Conservation (phyloP, 2,113 vertebrate genomes). For the Neogobius melanostomus region DNA sequence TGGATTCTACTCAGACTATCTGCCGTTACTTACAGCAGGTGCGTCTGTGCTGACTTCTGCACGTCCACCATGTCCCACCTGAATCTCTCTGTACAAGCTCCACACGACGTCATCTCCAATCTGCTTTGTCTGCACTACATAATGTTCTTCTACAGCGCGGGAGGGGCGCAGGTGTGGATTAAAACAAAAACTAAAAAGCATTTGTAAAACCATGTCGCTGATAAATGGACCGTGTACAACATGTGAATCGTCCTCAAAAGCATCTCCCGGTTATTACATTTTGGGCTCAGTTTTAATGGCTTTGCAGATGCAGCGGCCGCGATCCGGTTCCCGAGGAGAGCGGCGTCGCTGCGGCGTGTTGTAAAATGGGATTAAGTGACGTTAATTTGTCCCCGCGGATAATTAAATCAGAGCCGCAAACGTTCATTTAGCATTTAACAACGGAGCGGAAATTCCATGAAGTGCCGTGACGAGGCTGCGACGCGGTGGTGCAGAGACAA, state of each 20-base stretch:
- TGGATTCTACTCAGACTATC: background rate
- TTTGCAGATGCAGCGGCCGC: background rate
- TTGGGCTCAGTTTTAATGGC: background rate
- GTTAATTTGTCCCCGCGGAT: conserved; percentile 17
- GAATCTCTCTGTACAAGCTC: conserved; percentile 36
- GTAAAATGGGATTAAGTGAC: conserved; percentile 19
- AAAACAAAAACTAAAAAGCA: background rate
- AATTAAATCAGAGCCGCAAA: conserved; percentile 28
- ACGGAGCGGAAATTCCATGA: conserved; percentile 5
- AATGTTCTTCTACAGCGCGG: conserved; percentile 3
- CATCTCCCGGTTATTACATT: background rate
- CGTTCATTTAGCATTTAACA: conserved; percentile 8
- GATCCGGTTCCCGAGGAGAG: background rate
- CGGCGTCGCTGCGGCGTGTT: conserved; percentile 6
- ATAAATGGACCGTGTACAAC: conserved; percentile 19
- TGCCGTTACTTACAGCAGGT: background rate
- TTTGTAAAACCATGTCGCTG: conserved; percentile 21
- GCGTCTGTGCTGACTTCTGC: background rate
- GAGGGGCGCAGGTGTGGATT: conserved; percentile 40
- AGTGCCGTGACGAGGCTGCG: background rate
- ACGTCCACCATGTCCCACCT: conserved; percentile 34
- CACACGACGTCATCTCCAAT: conserved; percentile 22
- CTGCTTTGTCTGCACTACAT: conserved; percentile 58
- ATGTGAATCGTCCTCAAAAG: background rate
- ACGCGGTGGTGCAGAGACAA: background rate